Evolutionary conservation across 2,113 vertebrate genomes (phyloP).

Genomic region (Channa maculata): DNA sequence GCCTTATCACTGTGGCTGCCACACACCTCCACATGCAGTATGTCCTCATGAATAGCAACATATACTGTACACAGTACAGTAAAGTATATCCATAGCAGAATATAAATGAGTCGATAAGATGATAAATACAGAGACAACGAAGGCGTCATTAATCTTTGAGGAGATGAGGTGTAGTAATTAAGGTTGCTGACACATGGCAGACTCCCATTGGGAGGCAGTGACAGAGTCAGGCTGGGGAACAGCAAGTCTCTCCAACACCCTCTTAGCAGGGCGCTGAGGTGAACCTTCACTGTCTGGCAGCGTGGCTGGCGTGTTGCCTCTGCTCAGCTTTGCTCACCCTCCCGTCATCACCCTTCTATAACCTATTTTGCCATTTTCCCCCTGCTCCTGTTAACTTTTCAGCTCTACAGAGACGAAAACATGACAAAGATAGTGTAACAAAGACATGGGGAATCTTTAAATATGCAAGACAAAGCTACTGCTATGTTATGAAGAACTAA

Average conservation of each 20-base stretch:
- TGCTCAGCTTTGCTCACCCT: constrained; percentile 14
- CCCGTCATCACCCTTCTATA: not conserved
- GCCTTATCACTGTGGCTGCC: not conserved
- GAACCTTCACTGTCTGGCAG: constrained; percentile 58
- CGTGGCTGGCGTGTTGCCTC: constrained; percentile 29
- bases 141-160: constrained; percentile 74
- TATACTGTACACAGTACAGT: constrained; percentile 16
- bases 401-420: constrained; percentile 12
- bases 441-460: constrained; percentile 8
- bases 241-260: constrained; percentile 57
- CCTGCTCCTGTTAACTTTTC: constrained; percentile 2
- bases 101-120: constrained; percentile 68
- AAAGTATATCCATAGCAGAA: constrained; percentile 40
- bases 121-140: constrained; percentile 60
- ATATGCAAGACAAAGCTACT: constrained; percentile 1
- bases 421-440: constrained; percentile 26
- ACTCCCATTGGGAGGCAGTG: constrained; percentile 66
- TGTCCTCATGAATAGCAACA: too few species aligned
- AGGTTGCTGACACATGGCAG: constrained; percentile 72
- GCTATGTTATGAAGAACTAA: not conserved
- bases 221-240: constrained; percentile 64
- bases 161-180: constrained; percentile 75
- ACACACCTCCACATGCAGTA: not conserved
- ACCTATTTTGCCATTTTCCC: not conserved
- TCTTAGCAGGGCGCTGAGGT: constrained; percentile 66